phyloP scores from a whole-genome alignment of 2,888 invertebrate species.

The Acholoe squamosa region DNA sequence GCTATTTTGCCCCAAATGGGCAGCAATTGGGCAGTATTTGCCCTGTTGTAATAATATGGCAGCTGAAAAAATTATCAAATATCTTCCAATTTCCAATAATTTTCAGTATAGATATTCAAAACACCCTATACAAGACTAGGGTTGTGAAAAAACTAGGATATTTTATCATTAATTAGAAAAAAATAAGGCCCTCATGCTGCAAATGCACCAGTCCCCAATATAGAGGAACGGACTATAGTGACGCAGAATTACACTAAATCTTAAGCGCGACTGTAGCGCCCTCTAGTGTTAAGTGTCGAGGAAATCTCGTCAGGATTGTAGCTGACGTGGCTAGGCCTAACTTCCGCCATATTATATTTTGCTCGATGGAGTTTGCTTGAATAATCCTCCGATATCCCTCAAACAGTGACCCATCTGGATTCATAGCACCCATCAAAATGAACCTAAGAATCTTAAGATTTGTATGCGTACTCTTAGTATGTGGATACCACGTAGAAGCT shows the following conservation, averaged over 20 bases:
- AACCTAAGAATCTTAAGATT: slow-evolving; percentile 62
- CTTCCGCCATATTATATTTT: slow-evolving; percentile 59
- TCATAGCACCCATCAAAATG: slow-evolving; percentile 54
- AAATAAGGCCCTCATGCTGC: too few species aligned
- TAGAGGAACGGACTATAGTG: too few species aligned
- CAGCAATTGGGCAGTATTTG: too few species aligned
- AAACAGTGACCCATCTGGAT: slow-evolving; percentile 30
- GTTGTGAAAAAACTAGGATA: too few species aligned
- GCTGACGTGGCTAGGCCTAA: slow-evolving; percentile 59
- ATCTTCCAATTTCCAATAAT: too few species aligned
- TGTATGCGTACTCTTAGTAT: slow-evolving; percentile 63
- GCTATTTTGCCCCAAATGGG: too few species aligned
- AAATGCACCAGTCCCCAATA: too few species aligned
- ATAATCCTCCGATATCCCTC: slow-evolving; percentile 28
- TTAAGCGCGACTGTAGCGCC: slow-evolving; percentile 14
- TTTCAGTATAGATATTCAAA: too few species aligned
- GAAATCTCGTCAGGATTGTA: slow-evolving; percentile 33
- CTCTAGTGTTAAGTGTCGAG: not conserved
- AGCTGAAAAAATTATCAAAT: too few species aligned
- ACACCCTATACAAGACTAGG: too few species aligned
- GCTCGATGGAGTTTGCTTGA: slow-evolving; percentile 37
- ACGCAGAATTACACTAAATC: not conserved
- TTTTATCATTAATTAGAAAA: too few species aligned
- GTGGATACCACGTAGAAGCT: slow-evolving; percentile 75
- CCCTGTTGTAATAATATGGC: too few species aligned